Percentiles rank a stretch among this genome's conserved stretches.
Conservation (phyloP, 2,888 invertebrate species). For the Rhagophthalmus giganteus region DNA sequence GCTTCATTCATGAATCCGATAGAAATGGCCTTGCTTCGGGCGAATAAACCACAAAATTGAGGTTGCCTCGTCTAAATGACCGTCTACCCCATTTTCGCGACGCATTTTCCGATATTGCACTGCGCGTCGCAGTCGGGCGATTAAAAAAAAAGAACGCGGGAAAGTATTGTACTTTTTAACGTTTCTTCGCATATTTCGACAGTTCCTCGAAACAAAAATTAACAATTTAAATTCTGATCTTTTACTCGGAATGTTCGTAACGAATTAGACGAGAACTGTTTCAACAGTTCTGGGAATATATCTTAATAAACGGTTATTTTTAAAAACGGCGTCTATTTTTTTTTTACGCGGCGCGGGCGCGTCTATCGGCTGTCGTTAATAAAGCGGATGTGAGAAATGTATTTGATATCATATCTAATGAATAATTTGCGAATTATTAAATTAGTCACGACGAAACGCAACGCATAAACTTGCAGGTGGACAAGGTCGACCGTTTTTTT, state of each 20-base stretch:
- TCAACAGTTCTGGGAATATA: slow-evolving; percentile 11
- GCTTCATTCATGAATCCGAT: slow-evolving; percentile 31
- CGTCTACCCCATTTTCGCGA: slow-evolving; percentile 17
- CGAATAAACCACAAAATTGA: slow-evolving; percentile 28
- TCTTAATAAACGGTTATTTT: slow-evolving; percentile 7
- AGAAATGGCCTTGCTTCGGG: slow-evolving; percentile 28
- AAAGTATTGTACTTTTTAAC: slow-evolving; percentile 4
- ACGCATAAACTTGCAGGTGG: neutral
- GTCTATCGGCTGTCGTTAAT: neutral
- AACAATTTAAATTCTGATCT: slow-evolving; percentile 17
- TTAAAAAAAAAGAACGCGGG: too few relatives aligned
- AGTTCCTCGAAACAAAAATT: slow-evolving; percentile 9
- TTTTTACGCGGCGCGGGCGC: too few relatives aligned
- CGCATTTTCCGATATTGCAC: neutral
- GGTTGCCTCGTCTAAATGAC: slow-evolving; percentile 24
- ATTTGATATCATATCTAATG: neutral
- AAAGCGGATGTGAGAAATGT: neutral
- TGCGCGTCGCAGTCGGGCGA: too few relatives aligned
- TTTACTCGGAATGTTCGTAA: slow-evolving; percentile 11
- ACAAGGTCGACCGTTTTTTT: slow-evolving; percentile 23
- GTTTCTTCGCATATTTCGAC: slow-evolving; percentile 2
- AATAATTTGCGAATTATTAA: slow-evolving; percentile 2
- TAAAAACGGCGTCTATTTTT: slow-evolving; percentile 18
- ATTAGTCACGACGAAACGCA: slow-evolving; percentile 8
- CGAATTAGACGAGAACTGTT: slow-evolving; percentile 12